phyloP scores from a whole-genome alignment of 2,888 invertebrate species.

The Drepanosiphum platanoidis region DNA sequence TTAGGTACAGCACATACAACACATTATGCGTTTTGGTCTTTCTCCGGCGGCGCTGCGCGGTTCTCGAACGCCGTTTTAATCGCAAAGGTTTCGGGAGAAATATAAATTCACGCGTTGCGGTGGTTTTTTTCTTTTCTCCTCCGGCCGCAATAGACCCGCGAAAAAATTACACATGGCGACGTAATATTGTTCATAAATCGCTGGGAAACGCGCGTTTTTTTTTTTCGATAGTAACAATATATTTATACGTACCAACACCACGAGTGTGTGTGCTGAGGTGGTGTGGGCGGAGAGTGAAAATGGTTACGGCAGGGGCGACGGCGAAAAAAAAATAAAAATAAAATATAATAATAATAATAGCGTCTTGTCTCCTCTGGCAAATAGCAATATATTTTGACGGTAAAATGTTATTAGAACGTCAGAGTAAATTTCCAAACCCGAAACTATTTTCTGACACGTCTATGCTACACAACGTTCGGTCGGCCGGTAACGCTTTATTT shows the following conservation, averaged over 20 bases:
- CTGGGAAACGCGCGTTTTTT: not conserved
- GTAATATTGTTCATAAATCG: not conserved
- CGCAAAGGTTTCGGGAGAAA: not conserved
- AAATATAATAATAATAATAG: slow-evolving; percentile 20
- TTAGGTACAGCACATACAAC: too few species aligned
- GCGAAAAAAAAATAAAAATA: not conserved
- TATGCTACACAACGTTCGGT: not conserved
- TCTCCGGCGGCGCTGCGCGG: not conserved
- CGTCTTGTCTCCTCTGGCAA: not conserved
- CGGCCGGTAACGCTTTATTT: not conserved
- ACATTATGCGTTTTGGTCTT: too few species aligned
- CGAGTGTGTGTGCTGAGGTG: not conserved
- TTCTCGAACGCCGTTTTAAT: slow-evolving; percentile 3
- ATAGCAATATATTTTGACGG: slow-evolving; percentile 20
- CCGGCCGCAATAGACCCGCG: not conserved
- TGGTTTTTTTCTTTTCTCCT: too few species aligned
- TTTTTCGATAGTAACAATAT: not conserved
- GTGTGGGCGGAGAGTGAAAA: not conserved
- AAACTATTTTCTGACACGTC: slow-evolving; percentile 12
- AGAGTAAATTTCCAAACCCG: not conserved
- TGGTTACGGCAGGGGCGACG: not conserved
- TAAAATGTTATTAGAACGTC: not conserved
- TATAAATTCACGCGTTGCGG: not conserved
- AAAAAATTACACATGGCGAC: not conserved
- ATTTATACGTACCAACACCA: not conserved